phyloP scores from a whole-genome alignment of 2,113 vertebrate species.

The Ploceus nigricollis region DNA sequence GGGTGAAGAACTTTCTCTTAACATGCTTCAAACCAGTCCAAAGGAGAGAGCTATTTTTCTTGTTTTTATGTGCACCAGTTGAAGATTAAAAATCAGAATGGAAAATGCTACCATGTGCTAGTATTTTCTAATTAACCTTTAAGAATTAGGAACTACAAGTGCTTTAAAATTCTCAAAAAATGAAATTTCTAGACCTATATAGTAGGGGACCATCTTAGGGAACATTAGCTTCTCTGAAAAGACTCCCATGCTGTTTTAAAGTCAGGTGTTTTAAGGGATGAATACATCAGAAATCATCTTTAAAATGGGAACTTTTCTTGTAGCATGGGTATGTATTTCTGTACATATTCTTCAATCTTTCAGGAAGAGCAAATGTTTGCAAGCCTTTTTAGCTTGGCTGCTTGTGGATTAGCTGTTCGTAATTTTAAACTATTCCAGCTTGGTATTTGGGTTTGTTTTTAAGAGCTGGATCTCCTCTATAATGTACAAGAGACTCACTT shows the following conservation, averaged over 20 bases:
- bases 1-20: neutral
- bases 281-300: neutral
- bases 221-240: neutral
- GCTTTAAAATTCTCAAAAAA: neutral
- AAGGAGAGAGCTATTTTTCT: neutral
- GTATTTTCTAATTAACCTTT: neutral
- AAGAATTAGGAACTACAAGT: neutral
- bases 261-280: neutral
- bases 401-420: neutral
- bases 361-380: neutral
- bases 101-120: neutral
- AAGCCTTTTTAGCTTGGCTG: neutral
- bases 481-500: neutral
- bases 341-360: neutral
- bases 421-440: neutral
- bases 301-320: neutral
- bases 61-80: neutral
- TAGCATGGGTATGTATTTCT: neutral
- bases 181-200: neutral
- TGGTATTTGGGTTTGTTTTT: neutral
- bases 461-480: neutral
- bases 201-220: neutral
- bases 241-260: neutral
- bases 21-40: neutral
- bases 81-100: neutral